Percentiles rank a stretch among this genome's conserved stretches.
phyloP scores from a whole-genome alignment of 2,888 invertebrate genomes.

The Caenorhabditis japonica region DNA sequence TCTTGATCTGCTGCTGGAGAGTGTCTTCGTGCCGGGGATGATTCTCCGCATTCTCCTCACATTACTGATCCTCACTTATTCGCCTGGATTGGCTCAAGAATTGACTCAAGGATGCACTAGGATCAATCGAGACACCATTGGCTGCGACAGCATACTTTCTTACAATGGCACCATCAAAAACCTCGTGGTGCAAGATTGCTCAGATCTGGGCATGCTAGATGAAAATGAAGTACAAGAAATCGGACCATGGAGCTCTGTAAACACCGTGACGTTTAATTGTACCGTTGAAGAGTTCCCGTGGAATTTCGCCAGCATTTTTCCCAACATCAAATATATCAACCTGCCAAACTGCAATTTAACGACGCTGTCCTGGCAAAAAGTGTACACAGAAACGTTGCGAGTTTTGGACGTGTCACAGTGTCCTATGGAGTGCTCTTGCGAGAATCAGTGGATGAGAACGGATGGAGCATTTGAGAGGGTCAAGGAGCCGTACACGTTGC shows the following conservation, averaged over 20 bases:
- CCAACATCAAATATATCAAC: constrained; percentile 18
- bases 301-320: constrained; percentile 16
- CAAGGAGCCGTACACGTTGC: constrained; percentile 12
- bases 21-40: too few species aligned
- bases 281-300: constrained; percentile 13
- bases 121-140: constrained; percentile 3
- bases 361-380: constrained; percentile 52
- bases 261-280: constrained; percentile 36
- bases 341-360: constrained; percentile 45
- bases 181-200: constrained; percentile 8
- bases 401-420: constrained; percentile 54
- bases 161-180: constrained; percentile 15
- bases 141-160: constrained; percentile 6
- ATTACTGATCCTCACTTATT: constrained; percentile 33
- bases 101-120: constrained; percentile 5
- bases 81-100: neutral
- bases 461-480: constrained; percentile 20
- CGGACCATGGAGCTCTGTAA: constrained; percentile 15
- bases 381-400: constrained; percentile 28
- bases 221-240: neutral
- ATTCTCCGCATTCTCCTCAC: constrained; percentile 36
- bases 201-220: constrained; percentile 2
- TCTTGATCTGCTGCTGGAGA: too few species aligned
- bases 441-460: constrained; percentile 47
- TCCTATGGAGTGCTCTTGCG: constrained; percentile 57